Conservation (phyloP, 2,797 vertebrate species). For the Artibeus lituratus region DNA sequence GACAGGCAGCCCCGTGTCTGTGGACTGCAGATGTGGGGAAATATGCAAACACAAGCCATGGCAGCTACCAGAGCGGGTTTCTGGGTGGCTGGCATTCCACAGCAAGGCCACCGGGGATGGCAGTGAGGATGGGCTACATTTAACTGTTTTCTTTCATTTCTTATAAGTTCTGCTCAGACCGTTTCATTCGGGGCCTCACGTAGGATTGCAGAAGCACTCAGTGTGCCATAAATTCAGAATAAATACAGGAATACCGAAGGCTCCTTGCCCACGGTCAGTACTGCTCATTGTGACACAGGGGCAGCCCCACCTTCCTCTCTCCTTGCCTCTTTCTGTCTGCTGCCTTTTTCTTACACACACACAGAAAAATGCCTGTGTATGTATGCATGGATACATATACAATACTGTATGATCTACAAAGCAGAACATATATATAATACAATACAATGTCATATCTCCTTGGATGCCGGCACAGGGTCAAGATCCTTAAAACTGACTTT, state of each 20-base stretch:
- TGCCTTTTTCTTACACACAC: not conserved
- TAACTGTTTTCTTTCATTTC: not conserved
- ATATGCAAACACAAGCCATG: not conserved
- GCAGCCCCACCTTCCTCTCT: accelerated
- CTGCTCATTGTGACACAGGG: not conserved
- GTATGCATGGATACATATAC: not conserved
- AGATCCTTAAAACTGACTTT: not conserved
- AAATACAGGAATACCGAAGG: not conserved
- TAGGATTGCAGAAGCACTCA: accelerated
- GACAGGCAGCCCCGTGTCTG: not conserved
- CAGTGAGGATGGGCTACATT: not conserved
- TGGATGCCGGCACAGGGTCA: not conserved
- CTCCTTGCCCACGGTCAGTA: too few species aligned
- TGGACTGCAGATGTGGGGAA: not conserved
- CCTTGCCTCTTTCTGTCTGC: not conserved
- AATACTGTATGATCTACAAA: not conserved
- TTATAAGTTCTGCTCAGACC: not conserved
- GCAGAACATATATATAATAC: not conserved
- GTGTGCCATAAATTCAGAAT: not conserved
- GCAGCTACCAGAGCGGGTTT: not conserved
- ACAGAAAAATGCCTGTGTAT: too few species aligned
- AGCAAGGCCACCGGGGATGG: accelerated
- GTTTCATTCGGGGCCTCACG: accelerated
- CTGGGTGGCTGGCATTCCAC: not conserved
- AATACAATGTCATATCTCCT: not conserved